Conservation (phyloP, 2,888 invertebrate genomes). For the Stegana nigrithorax region DNA sequence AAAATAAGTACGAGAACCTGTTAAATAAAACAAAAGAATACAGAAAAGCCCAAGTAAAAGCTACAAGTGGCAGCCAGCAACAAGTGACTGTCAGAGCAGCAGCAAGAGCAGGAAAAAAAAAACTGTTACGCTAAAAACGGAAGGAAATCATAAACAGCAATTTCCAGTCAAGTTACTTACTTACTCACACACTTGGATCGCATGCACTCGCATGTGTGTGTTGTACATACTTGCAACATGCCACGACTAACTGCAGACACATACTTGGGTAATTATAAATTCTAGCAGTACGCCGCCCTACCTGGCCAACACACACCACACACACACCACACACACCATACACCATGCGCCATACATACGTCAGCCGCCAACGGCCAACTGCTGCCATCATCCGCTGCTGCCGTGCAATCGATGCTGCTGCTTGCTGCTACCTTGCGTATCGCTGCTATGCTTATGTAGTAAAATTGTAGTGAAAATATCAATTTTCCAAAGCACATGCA, state of each 20-base stretch:
- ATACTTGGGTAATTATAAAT: conserved; percentile 12
- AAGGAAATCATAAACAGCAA: conserved; percentile 64
- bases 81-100: background rate
- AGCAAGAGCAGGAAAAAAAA: conserved; percentile 45
- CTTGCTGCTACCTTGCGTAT: background rate
- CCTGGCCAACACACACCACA: too few relatives aligned
- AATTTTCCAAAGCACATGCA: conserved; percentile 47
- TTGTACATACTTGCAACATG: background rate
- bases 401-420: too few relatives aligned
- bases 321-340: too few relatives aligned
- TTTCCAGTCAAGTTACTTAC: conserved; percentile 22
- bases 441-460: background rate
- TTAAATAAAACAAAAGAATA: conserved; percentile 52
- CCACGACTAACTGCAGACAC: background rate
- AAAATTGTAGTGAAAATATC: conserved; percentile 33
- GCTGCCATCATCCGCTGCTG: too few relatives aligned
- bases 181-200: conserved; percentile 30
- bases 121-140: conserved; percentile 61
- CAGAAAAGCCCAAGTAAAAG: background rate
- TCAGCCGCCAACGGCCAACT: too few relatives aligned
- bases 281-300: too few relatives aligned
- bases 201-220: too few relatives aligned
- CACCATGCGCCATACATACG: too few relatives aligned
- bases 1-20: too few relatives aligned
- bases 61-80: background rate